Evolutionary conservation across 2,888 invertebrate genomes (phyloP), one percentile per base, ranked within the genome.

Genomic region (Itoplectis maculator): DNA sequence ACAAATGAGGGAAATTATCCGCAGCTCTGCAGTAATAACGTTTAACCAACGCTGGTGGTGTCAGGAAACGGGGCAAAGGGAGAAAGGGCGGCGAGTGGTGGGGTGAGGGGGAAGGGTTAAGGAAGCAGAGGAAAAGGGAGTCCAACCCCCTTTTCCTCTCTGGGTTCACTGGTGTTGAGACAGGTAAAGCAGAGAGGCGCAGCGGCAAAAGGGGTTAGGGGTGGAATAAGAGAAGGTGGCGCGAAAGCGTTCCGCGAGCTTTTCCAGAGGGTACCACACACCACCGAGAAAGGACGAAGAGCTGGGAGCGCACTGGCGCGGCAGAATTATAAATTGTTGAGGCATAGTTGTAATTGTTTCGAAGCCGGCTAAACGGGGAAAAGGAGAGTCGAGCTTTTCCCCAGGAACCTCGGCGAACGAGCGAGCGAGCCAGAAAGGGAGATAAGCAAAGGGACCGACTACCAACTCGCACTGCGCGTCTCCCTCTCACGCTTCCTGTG

Each of bases 1-100:
- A 90, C 88, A 90, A 91, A 91, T 88, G 88, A 89, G 87, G 87
- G 86, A 90, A 90, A 92, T 91, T 92, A 91, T 91, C 89, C 88
- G 84, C 87, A 88, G 87, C 87, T 75, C 56, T 88, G 86, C 88
- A 91, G 89, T 91, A 90, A 92, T 90, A 91, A 90, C 88, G 88
- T 91, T 90, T 86, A 89, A 89, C 87, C 85, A 84, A 82, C 85
- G 83, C 81, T 5, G 35, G 63, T 79, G 70, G 61, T 65, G 54
- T 68, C 35, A 20, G 81, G 61, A n/a, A n/a, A n/a, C 2, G 13
- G 5, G n/a, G n/a, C n/a, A 4, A 47, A 23, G 47, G 13, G 61
- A 23, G 35, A 37, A n/a, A 15, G 49, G 15, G 68, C n/a, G 40
- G 54, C 11, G 35, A 37, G 51, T 42, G 18, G 29, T 3, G 29